A percentile compares a stretch with the other conserved stretches of the same genome.
These are phyloP conservation scores for Lithodes maja DNA, from an alignment of 2,888 invertebrate species.

Conservation along the genomic window DNA sequence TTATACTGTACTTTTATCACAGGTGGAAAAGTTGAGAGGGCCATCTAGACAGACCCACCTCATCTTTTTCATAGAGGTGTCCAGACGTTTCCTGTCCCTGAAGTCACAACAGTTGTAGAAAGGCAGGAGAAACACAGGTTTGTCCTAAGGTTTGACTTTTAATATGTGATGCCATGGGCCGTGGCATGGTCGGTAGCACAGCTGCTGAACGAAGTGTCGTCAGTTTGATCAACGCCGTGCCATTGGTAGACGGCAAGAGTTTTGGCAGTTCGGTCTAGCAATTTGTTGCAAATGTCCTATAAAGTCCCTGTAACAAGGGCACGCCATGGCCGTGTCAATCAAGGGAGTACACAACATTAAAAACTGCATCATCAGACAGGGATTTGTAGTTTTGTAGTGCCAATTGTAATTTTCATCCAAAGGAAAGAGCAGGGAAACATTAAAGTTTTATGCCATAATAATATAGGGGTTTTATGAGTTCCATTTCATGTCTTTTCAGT, in stretches of 20 bases:
- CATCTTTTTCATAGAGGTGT: slow-evolving; percentile 7
- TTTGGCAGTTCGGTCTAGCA: too few relatives aligned
- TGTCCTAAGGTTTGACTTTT: not conserved
- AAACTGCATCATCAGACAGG: not conserved
- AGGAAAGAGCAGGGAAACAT: not conserved
- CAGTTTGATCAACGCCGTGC: too few relatives aligned
- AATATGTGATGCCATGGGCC: not conserved
- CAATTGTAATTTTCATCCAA: not conserved
- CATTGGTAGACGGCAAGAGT: too few relatives aligned
- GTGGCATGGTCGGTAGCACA: too few relatives aligned
- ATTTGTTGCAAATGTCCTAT: too few relatives aligned
- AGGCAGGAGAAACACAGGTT: not conserved
- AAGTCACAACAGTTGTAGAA: slow-evolving; percentile 5
- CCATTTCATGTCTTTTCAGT: not conserved
- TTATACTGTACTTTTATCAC: not conserved
- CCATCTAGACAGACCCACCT: not conserved
- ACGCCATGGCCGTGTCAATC: too few relatives aligned
- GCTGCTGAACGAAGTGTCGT: too few relatives aligned
- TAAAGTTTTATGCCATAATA: slow-evolving; percentile 1
- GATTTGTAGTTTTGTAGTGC: not conserved
- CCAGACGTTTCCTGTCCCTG: not conserved
- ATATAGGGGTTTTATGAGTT: not conserved
- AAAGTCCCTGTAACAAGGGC: too few relatives aligned
- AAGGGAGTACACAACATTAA: too few relatives aligned
- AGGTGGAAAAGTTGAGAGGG: slow-evolving; percentile 5